phyloP scores from a whole-genome alignment of 2,888 invertebrate species.

The Caenorhabditis doughertyi region DNA sequence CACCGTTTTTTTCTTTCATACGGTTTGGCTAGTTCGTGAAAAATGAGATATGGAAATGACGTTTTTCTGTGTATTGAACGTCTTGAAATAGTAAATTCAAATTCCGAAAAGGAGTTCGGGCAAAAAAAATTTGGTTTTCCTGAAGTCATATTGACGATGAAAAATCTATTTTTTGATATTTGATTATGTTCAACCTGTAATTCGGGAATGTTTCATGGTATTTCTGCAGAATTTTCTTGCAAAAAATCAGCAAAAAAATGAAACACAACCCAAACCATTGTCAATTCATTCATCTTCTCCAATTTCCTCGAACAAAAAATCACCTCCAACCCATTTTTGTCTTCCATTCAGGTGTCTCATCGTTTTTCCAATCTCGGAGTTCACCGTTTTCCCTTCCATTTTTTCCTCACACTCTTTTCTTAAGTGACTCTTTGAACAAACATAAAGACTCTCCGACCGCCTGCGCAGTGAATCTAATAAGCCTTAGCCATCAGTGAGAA shows the following conservation, averaged over 20 bases:
- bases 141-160: no score
- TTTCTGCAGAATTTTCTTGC: no score
- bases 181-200: no score
- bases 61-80: no score
- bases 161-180: no score
- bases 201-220: no score
- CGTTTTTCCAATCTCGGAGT: conserved; percentile 2
- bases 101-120: no score
- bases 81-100: no score
- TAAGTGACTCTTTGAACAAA: conserved; percentile 56
- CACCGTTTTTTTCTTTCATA: background rate
- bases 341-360: conserved; percentile 25
- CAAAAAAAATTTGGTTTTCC: no score
- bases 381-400: background rate
- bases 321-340: background rate
- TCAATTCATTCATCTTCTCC: background rate
- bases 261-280: no score
- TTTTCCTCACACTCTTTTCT: conserved; percentile 15
- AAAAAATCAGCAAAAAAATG: no score
- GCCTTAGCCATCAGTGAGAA: conserved; percentile 18
- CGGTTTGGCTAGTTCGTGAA: background rate
- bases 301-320: background rate
- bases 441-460: conserved; percentile 13
- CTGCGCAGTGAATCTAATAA: conserved; percentile 56
- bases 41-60: conserved; percentile 17